These are phyloP conservation scores for Periophthalmus modestus DNA, from an alignment of 2,113 vertebrate species.

Conservation along the genomic window DNA sequence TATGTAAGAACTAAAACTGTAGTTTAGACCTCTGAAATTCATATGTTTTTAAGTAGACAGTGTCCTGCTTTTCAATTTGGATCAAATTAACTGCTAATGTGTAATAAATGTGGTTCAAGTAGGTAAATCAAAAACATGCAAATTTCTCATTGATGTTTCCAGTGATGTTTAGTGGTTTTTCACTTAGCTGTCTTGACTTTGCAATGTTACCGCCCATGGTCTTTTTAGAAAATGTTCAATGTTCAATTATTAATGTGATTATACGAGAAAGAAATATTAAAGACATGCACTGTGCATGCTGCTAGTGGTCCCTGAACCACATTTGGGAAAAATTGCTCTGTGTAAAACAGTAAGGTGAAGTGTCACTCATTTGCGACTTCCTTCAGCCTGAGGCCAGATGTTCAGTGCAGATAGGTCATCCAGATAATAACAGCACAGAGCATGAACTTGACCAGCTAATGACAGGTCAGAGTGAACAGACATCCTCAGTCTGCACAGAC, in stretches of 20 bases:
- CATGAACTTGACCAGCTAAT: slow-evolving; percentile 30
- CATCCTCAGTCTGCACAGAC: background rate
- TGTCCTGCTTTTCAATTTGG: no score
- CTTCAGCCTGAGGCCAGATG: slow-evolving; percentile 12
- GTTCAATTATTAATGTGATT: background rate
- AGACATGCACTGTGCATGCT: no score
- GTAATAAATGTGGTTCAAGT: background rate
- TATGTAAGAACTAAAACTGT: no score
- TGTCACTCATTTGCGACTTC: slow-evolving; percentile 2
- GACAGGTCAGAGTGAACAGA: background rate
- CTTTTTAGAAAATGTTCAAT: background rate
- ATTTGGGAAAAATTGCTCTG: background rate
- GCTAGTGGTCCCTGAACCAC: background rate
- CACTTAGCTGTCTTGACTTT: background rate
- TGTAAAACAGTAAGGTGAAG: background rate
- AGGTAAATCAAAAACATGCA: background rate
- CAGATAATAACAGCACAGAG: slow-evolving; percentile 13
- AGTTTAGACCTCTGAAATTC: no score
- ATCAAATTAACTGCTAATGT: no score
- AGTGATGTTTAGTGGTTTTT: background rate
- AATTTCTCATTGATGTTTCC: background rate
- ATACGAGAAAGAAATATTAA: no score
- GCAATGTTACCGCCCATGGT: background rate
- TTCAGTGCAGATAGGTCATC: slow-evolving; percentile 15
- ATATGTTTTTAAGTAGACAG: no score